Base-by-base conservation (phyloP, 2,888 invertebrate genomes). In the Brenthis hecate region DNA sequence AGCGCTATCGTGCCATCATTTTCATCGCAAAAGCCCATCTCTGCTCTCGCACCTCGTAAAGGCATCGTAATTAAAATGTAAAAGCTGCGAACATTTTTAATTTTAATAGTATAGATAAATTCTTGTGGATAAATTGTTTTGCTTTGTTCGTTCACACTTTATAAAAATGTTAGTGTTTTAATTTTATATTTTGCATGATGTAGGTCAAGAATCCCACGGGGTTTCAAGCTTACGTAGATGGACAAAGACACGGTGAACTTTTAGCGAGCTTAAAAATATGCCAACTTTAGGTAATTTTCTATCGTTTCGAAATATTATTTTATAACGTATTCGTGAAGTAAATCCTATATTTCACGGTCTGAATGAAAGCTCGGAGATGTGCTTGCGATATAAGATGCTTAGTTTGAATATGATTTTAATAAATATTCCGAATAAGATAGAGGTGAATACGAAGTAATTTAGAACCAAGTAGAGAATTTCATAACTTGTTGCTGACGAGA, bases 361-460 rank as follows among this genome's bases (percentile, higher is more conserved):
- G 43, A 62, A 62, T 54, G 36, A 54, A 48, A 11, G 14, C 2
- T 43, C 36, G 16, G 53, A 54, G 53, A 54, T 62, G 53, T 54
- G 54, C 19, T 53, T 19, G 5, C 56, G 32, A 56, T 56, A 57
- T 63, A 57, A 63, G 53, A 23, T 47, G 28, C 51, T 19, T 14
- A 66, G 53, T 57, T 53, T 53, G 57, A 63, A 68, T 68, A 68
- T 68, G 16, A 68, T 64, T 63, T 66, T 63, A 47, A 63, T 53
- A 63, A 63, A 63, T 68, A 68, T 68, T 63, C 36, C 11, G 36
- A 43, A 8, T 8, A 43, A 43, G 36, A 47, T 57, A 68, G 63
- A 48, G n/a, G 43, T 8, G 43, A 8, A 53, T 2, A 16, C 6
- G 51, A 53, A 16, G 51, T 16, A 14, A 16, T 53, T 53, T 53